Evolutionary conservation across 2,888 invertebrate genomes (phyloP).

Genomic region (Caradrina clavipalpis): DNA sequence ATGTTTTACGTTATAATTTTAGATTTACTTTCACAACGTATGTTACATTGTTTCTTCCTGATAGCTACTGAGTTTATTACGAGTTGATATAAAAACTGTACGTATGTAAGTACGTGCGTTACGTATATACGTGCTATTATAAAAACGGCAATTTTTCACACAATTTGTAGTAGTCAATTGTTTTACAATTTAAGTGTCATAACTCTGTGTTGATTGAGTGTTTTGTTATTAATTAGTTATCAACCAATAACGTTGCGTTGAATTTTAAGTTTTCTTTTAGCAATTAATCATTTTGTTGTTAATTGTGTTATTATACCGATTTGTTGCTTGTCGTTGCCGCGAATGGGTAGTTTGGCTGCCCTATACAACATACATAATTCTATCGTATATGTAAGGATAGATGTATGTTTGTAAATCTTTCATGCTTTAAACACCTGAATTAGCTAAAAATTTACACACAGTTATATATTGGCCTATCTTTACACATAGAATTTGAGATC

Average conservation of each 20-base stretch:
- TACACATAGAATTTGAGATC: too few relatives aligned
- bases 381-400: too few relatives aligned
- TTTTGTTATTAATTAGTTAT: slow-evolving; percentile 40
- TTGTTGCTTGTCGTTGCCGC: background rate
- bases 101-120: slow-evolving; percentile 28
- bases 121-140: slow-evolving; percentile 24
- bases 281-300: background rate
- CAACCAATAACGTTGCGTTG: background rate
- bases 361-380: background rate
- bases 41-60: slow-evolving; percentile 26
- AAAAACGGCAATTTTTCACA: slow-evolving; percentile 63
- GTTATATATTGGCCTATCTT: too few relatives aligned
- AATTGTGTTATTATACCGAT: background rate
- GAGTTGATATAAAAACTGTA: slow-evolving; percentile 39
- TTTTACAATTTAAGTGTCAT: slow-evolving; percentile 48
- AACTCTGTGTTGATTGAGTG: slow-evolving; percentile 32
- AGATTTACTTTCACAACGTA: slow-evolving; percentile 18
- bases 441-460: too few relatives aligned
- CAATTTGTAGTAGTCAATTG: slow-evolving; percentile 63
- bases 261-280: background rate
- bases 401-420: too few relatives aligned
- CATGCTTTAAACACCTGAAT: too few relatives aligned
- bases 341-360: background rate
- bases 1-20: slow-evolving; percentile 9
- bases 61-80: slow-evolving; percentile 13